These are phyloP conservation scores for Oreochromis niloticus DNA, from an alignment of 2,113 vertebrate genomes.

Conservation along the genomic window DNA sequence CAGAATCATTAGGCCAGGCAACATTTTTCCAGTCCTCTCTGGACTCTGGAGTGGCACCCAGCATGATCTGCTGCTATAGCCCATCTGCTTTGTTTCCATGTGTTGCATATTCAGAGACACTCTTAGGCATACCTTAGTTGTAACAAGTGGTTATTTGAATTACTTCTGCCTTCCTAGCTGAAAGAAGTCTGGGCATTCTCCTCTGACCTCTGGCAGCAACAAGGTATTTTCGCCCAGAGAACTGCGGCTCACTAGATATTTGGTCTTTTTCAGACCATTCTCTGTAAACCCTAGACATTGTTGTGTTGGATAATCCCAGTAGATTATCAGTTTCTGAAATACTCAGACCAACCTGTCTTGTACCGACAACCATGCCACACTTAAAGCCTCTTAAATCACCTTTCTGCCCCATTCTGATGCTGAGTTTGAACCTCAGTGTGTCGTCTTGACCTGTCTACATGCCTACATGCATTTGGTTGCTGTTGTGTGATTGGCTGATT, in stretches of 20 bases:
- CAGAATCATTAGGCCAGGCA: background rate
- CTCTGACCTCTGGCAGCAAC: background rate
- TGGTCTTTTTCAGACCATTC: background rate
- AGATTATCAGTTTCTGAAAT: background rate
- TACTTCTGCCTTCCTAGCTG: background rate
- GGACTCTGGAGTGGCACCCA: background rate
- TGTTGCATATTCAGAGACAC: background rate
- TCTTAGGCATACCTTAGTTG: background rate
- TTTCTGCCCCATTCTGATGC: background rate
- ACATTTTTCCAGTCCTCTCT: background rate
- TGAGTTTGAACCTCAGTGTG: background rate
- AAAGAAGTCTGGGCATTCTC: background rate
- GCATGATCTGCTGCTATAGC: background rate
- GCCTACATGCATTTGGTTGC: background rate
- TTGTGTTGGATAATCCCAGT: background rate
- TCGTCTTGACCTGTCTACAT: background rate
- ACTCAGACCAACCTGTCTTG: background rate
- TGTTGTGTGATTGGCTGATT: background rate
- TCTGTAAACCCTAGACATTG: background rate
- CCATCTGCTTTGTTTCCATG: background rate
- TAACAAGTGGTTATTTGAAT: background rate
- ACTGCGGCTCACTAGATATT: background rate
- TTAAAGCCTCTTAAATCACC: background rate
- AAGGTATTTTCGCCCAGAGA: background rate
- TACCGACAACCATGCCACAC: background rate